Evolutionary conservation across 2,888 invertebrate species (phyloP).

Genomic region (Pardosa pseudoannulata): DNA sequence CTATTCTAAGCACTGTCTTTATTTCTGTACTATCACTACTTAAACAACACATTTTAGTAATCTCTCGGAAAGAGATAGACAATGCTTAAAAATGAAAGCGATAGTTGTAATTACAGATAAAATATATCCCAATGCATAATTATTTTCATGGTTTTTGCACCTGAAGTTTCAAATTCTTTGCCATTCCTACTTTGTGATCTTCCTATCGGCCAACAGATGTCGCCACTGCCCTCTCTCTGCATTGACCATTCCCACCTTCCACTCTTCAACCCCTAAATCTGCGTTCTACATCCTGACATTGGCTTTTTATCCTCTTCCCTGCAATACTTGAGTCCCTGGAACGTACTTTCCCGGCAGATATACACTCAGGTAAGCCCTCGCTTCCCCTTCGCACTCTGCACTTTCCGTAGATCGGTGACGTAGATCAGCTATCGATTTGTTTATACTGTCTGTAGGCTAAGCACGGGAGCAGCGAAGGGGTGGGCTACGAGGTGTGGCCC

Average conservation of each 20-base stretch:
- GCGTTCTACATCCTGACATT: constrained; percentile 7
- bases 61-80: no score
- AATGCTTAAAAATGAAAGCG: no score
- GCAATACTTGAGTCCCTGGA: neutral
- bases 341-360: neutral
- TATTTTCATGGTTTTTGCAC: no score
- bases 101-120: no score
- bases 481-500: neutral
- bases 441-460: neutral
- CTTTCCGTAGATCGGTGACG: neutral
- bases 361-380: neutral
- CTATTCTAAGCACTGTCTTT: no score
- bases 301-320: neutral
- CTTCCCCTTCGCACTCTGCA: neutral
- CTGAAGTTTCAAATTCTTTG: no score
- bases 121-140: no score
- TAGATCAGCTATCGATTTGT: constrained; percentile 1
- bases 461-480: neutral
- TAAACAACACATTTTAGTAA: no score
- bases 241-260: constrained; percentile 14
- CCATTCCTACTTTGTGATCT: neutral
- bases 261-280: constrained; percentile 5
- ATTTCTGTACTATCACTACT: no score
- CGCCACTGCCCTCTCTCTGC: constrained; percentile 60
- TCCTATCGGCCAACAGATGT: constrained; percentile 24